Conservation (phyloP, 2,888 invertebrate genomes). For the Melanotus villosus region DNA sequence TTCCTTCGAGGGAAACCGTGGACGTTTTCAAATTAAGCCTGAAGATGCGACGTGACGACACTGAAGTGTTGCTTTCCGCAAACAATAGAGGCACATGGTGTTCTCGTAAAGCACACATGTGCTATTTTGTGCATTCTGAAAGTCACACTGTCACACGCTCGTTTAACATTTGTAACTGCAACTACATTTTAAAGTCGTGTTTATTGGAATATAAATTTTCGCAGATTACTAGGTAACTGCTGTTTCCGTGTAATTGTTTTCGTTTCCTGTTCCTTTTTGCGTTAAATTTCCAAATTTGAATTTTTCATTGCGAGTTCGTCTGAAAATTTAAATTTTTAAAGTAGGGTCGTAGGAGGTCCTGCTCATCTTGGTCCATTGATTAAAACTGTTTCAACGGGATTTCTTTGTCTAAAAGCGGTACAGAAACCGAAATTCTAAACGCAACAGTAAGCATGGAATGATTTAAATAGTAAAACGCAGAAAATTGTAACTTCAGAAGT, state of each 20-base stretch:
- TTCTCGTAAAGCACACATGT: slow-evolving; percentile 40
- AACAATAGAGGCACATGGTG: slow-evolving; percentile 33
- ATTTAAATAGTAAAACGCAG: no score
- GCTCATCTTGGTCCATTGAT: no score
- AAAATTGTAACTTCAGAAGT: no score
- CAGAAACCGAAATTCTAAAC: no score
- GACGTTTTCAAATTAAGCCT: not conserved
- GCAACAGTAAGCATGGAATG: not conserved
- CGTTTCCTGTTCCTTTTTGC: no score
- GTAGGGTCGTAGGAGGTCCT: no score
- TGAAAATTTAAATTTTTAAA: no score
- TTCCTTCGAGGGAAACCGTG: not conserved
- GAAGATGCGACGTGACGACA: slow-evolving; percentile 25
- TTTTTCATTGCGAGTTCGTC: no score
- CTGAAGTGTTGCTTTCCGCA: slow-evolving; percentile 23
- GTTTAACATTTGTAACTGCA: slow-evolving; percentile 33
- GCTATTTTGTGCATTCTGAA: slow-evolving; percentile 37
- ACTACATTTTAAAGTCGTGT: slow-evolving; percentile 33
- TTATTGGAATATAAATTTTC: slow-evolving; percentile 34
- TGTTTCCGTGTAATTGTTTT: no score
- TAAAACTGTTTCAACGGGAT: no score
- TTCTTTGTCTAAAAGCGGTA: no score
- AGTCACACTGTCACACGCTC: slow-evolving; percentile 32
- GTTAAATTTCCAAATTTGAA: no score
- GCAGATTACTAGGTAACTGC: not conserved